Conservation (phyloP, 2,113 vertebrate species). For the Eurypyga helias region DNA sequence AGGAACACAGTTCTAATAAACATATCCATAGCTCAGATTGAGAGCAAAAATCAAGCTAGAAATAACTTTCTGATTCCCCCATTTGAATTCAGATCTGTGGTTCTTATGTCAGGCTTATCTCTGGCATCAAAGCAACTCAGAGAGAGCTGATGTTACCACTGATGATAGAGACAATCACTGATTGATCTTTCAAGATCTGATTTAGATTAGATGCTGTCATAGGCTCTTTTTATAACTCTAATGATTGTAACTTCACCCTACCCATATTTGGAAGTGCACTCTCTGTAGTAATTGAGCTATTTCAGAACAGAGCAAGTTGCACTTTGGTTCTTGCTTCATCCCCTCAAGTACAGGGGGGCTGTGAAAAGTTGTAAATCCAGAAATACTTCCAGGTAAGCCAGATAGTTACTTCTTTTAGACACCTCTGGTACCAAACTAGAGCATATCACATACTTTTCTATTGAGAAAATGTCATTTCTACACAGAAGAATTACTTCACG, state of each 20-base stretch:
- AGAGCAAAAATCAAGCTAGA: background rate
- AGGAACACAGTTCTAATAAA: background rate
- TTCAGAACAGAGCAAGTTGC: background rate
- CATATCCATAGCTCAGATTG: background rate
- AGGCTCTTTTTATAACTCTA: background rate
- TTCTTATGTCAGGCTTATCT: background rate
- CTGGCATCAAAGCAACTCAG: background rate
- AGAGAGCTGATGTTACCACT: background rate
- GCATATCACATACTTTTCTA: background rate
- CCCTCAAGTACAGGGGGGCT: background rate
- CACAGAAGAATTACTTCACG: background rate
- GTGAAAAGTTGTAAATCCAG: background rate
- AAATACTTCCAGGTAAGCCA: background rate
- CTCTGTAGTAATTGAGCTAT: background rate
- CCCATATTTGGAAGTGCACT: background rate
- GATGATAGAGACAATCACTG: slow-evolving; percentile 18
- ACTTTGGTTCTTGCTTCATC: background rate
- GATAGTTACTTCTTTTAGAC: background rate
- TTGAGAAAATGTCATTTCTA: background rate
- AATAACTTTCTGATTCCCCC: background rate
- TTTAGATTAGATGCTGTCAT: background rate
- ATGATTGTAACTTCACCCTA: background rate
- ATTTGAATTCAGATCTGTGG: slow-evolving; percentile 9
- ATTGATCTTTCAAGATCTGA: slow-evolving; percentile 27
- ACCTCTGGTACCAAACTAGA: background rate